Conservation (phyloP, 2,113 vertebrate genomes). For the Gyps fulvus region DNA sequence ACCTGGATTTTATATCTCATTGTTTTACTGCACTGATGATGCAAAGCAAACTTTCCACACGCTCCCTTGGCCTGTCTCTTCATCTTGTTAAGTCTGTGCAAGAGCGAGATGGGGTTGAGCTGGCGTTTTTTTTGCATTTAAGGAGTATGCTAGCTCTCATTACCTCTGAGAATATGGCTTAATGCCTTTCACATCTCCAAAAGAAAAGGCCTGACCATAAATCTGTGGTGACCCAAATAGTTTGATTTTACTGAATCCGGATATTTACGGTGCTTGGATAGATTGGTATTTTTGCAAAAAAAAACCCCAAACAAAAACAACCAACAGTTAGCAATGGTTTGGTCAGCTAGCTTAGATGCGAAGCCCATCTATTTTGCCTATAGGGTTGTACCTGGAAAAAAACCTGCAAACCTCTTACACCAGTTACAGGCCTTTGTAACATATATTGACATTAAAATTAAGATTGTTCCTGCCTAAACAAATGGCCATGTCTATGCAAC, state of each 20-base stretch:
- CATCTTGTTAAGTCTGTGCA: neutral
- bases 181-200: neutral
- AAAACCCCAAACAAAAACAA: too few species aligned
- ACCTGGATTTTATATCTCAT: neutral
- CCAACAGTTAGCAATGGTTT: neutral
- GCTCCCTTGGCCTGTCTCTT: neutral
- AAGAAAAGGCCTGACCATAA: neutral
- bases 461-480: neutral
- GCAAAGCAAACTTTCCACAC: neutral
- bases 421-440: neutral
- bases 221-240: neutral
- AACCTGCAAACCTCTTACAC: neutral
- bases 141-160: neutral
- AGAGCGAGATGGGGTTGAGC: neutral
- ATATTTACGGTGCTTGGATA: neutral
- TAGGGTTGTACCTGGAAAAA: neutral
- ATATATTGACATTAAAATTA: neutral
- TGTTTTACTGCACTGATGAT: neutral
- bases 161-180: neutral
- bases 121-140: neutral
- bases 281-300: neutral
- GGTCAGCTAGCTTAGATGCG: neutral
- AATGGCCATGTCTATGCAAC: neutral
- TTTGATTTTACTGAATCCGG: neutral
- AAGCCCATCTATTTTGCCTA: neutral